These are phyloP conservation scores for Mayetiola destructor DNA, from an alignment of 2,888 invertebrate genomes.

Conservation along the genomic window DNA sequence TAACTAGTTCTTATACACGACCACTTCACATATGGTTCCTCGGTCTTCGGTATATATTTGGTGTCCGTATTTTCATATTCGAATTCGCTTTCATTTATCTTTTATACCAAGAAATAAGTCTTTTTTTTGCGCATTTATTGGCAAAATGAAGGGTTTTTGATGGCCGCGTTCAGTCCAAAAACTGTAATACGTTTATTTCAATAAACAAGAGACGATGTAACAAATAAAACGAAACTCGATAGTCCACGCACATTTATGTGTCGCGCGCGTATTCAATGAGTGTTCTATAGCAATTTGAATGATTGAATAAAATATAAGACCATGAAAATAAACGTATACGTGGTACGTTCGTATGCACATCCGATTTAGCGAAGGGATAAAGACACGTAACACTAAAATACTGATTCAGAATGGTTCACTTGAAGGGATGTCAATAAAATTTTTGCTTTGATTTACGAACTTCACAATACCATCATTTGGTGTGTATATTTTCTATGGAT, in stretches of 20 bases:
- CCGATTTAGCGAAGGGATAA: no score
- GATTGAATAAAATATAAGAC: not conserved
- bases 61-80: no score
- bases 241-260: not conserved
- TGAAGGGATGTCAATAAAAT: constrained; percentile 11
- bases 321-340: not conserved
- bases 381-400: constrained; percentile 9
- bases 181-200: not conserved
- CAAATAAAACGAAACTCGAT: no score
- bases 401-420: constrained; percentile 4
- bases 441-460: constrained; percentile 9
- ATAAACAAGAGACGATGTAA: no score
- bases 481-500: no score
- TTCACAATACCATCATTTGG: no score
- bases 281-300: not conserved
- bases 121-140: not conserved
- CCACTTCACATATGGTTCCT: no score
- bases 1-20: no score
- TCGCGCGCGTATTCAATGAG: not conserved
- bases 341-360: constrained; percentile 3
- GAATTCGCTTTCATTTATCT: no score
- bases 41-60: no score
- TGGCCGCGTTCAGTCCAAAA: not conserved
- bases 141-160: not conserved
- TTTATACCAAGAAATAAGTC: no score